Conservation (phyloP, 1,140 invertebrate species). For the Phymorhynchus buccinoides region DNA sequence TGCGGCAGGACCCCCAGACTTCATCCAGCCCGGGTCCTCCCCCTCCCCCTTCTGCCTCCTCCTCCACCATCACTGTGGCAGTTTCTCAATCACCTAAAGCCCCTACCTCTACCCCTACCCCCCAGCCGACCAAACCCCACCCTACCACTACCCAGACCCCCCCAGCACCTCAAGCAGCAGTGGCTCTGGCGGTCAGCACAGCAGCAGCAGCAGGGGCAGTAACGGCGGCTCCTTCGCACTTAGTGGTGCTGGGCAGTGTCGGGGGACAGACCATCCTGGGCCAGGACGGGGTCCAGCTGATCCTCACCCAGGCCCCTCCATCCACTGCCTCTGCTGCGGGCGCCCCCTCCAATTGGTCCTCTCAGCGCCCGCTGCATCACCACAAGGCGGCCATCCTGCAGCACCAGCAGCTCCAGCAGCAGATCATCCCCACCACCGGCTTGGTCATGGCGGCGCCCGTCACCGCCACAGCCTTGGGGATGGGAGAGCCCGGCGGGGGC, state of each 20-base stretch:
- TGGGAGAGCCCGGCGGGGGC: slow-evolving; percentile 10
- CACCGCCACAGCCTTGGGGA: background rate
- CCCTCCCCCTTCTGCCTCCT: background rate
- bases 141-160: slow-evolving; percentile 32
- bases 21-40: background rate
- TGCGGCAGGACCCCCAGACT: slow-evolving; percentile 53
- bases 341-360: too few species aligned
- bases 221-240: slow-evolving; percentile 34
- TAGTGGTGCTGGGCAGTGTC: slow-evolving; percentile 45
- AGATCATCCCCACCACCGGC: slow-evolving; percentile 7
- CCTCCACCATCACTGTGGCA: too few species aligned
- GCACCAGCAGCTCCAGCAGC: slow-evolving; percentile 33
- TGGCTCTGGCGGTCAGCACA: slow-evolving; percentile 1
- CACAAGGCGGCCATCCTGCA: slow-evolving; percentile 36
- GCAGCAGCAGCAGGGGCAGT: slow-evolving; percentile 27
- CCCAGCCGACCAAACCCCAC: background rate
- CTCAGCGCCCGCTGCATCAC: slow-evolving; percentile 16
- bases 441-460: slow-evolving; percentile 30
- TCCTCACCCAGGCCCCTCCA: slow-evolving; percentile 27
- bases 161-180: too few species aligned
- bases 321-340: too few species aligned
- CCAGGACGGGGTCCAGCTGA: slow-evolving; percentile 39
- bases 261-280: slow-evolving; percentile 17
- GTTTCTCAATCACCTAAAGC: slow-evolving; percentile 31
- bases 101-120: background rate